Evolutionary conservation across 2,113 vertebrate species (phyloP).

Genomic region (Numenius arquata): DNA sequence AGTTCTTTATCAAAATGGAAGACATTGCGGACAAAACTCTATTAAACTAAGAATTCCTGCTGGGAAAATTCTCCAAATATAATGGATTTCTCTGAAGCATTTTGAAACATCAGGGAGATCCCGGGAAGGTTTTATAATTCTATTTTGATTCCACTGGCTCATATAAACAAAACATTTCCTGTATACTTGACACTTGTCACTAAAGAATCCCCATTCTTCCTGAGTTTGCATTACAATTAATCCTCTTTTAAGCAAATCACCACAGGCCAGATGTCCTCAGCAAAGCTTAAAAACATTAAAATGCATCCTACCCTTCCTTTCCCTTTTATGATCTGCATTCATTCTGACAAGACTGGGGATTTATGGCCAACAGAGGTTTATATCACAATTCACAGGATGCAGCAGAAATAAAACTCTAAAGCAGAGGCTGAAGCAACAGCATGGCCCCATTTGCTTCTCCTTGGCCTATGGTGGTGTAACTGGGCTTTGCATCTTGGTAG

Average conservation of each 20-base stretch:
- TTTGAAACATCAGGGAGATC: neutral
- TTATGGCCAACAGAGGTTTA: slow-evolving; percentile 29
- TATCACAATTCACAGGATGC: neutral
- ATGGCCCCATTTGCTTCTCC: neutral
- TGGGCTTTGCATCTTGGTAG: neutral
- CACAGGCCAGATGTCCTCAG: slow-evolving; percentile 31
- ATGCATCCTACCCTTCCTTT: neutral
- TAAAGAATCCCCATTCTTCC: slow-evolving; percentile 3
- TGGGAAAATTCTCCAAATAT: neutral
- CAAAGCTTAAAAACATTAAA: slow-evolving; percentile 26
- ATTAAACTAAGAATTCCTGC: neutral
- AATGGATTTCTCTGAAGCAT: neutral
- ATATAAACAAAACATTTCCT: neutral
- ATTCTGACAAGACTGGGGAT: neutral
- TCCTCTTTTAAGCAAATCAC: slow-evolving; percentile 51
- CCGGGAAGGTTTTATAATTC: neutral
- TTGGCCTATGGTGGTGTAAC: neutral
- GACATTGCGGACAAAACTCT: neutral
- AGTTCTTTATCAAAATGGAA: neutral
- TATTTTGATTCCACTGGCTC: neutral
- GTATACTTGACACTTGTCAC: neutral
- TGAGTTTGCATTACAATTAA: slow-evolving; percentile 48
- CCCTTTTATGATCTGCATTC: neutral
- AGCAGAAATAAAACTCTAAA: neutral
- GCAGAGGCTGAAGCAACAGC: neutral